These are phyloP conservation scores for Eclectus roratus DNA, from an alignment of 2,113 vertebrate species.

Conservation along the genomic window DNA sequence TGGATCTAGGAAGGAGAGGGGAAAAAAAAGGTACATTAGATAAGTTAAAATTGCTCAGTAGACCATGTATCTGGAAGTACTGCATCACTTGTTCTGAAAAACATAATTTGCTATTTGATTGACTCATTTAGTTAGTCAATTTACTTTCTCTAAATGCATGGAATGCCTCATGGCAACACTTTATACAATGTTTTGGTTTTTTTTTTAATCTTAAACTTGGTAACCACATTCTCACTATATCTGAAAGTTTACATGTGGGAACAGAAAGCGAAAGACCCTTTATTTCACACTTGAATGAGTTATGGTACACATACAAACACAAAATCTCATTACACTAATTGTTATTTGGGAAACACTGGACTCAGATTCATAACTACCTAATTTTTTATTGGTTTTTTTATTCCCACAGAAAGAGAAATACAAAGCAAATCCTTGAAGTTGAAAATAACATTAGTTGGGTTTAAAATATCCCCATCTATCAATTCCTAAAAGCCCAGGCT, in stretches of 20 bases:
- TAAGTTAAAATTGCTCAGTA: not conserved
- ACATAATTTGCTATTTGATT: not conserved
- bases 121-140: not conserved
- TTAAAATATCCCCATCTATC: not conserved
- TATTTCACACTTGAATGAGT: not conserved
- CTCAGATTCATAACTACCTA: not conserved
- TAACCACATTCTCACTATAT: not conserved
- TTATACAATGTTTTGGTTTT: too few relatives aligned
- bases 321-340: not conserved
- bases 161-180: not conserved
- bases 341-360: not conserved
- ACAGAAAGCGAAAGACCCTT: not conserved
- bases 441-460: not conserved
- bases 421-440: not conserved
- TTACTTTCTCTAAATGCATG: not conserved
- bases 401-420: not conserved
- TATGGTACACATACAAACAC: not conserved
- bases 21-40: not conserved
- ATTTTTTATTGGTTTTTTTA: not conserved
- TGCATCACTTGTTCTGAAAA: not conserved
- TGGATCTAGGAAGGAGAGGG: conserved; percentile 78
- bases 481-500: not conserved
- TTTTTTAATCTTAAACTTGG: not conserved
- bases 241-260: not conserved
- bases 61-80: not conserved